A percentile compares a stretch with the other conserved stretches of the same genome.
Evolutionary conservation across 2,113 vertebrate species (phyloP).

Genomic region (Psammodynastes pulverulentus): DNA sequence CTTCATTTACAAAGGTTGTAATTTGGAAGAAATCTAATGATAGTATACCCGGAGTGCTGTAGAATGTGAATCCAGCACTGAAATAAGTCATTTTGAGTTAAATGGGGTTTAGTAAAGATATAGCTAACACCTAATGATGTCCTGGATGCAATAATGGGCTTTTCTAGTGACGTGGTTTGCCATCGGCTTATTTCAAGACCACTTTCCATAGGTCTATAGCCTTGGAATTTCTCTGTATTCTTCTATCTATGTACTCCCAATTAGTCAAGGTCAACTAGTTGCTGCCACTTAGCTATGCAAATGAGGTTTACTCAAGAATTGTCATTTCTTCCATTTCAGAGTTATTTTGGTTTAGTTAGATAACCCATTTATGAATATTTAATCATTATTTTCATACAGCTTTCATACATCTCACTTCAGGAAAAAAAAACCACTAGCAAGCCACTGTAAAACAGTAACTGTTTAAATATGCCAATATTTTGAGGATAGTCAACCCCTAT

Average conservation of each 20-base stretch:
- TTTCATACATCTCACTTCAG: not conserved
- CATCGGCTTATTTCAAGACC: not conserved
- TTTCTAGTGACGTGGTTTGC: not conserved
- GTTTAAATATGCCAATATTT: not conserved
- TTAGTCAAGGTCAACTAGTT: not conserved
- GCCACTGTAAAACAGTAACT: not conserved
- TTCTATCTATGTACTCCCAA: not conserved
- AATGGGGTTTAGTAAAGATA: not conserved
- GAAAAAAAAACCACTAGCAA: too few relatives aligned
- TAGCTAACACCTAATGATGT: not conserved
- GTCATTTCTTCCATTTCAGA: not conserved
- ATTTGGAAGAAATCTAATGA: not conserved
- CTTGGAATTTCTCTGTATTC: not conserved
- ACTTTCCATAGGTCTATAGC: not conserved
- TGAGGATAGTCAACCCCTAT: too few relatives aligned
- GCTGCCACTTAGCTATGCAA: not conserved
- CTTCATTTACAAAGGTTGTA: not conserved
- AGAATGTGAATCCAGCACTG: not conserved
- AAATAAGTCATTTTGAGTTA: not conserved
- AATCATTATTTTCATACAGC: not conserved
- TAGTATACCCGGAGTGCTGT: not conserved
- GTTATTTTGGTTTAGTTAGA: not conserved
- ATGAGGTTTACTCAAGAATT: not conserved
- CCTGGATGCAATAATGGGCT: not conserved
- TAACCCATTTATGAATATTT: not conserved